Base-by-base conservation (phyloP, 64 coral and sea anemone genomes). In the Catalaphyllia jardinei region DNA sequence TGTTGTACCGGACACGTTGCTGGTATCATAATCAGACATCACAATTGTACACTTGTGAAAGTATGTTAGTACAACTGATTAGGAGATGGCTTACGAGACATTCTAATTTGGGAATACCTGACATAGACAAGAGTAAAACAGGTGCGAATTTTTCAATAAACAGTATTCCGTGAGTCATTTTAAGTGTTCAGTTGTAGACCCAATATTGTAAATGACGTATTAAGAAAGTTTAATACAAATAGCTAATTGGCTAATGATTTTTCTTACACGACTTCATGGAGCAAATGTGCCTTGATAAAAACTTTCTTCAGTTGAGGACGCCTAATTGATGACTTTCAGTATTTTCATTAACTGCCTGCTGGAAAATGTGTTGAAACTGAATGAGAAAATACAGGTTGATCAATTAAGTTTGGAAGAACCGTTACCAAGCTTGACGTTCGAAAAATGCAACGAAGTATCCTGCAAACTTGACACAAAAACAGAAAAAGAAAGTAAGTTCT, bases 21-120 rank as follows among this genome's bases (percentile, higher is more conserved):
- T 49, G 8, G 74, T 77, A 77, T 77, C 74, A 77, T 20, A 24
- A 30, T 77, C 19, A 77, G 74, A 77, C 74, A 77, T 77, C 74
- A 77, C 17, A 27, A 50, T 22, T 77, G 35, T 60, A 83, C 79
- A 71, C 42, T 79, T 71, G 62, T 39, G 15, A 50, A 71, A 67
- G 29, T 67, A 33, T 83, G 61, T 83, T 83, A 65, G 15, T 29
- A 65, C 24, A 67, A 85, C 31, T 52, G 62, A 85, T 50, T 71
- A 28, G 31, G 24, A 71, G 29, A 85, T 29, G 62, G 35, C 69
- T 71, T 71, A 38, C 30, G 63, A 28, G 2, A 71, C 14, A 25
- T 51, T 85, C 33, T 20, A 77, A 77, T n/a, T 77, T 24, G 2
- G 33, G 29, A 77, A 20, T 49, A 63, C 35, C 20, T 22, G 20